Conservation (phyloP, 1,140 invertebrate genomes). For the Ips typographus region DNA sequence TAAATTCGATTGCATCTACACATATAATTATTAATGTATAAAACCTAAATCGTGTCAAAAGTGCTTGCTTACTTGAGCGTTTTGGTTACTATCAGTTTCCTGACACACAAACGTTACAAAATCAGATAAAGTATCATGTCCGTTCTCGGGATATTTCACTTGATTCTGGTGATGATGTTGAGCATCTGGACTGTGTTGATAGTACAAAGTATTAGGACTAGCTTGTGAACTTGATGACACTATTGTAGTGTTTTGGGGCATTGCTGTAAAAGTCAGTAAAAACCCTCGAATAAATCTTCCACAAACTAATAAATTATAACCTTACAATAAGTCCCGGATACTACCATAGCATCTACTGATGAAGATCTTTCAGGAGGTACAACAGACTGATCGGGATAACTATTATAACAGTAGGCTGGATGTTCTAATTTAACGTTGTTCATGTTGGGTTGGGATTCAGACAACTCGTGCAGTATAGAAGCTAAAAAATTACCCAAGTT, state of each 20-base stretch:
- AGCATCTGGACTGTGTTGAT: slow-evolving; percentile 55
- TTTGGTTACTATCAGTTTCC: slow-evolving; percentile 82
- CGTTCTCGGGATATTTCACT: slow-evolving; percentile 79
- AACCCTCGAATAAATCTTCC: background rate
- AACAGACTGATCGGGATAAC: slow-evolving; percentile 74
- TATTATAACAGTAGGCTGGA: slow-evolving; percentile 87
- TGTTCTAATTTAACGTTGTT: slow-evolving; percentile 90
- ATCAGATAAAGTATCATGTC: slow-evolving; percentile 88
- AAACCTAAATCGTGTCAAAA: background rate
- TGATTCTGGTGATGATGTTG: slow-evolving; percentile 52
- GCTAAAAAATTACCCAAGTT: slow-evolving; percentile 63
- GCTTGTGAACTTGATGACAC: slow-evolving; percentile 53
- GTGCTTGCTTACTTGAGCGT: slow-evolving; percentile 66
- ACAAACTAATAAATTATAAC: background rate
- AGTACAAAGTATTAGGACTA: slow-evolving; percentile 56
- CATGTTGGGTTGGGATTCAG: slow-evolving; percentile 73
- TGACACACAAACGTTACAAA: slow-evolving; percentile 97
- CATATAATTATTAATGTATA: slow-evolving; percentile 5
- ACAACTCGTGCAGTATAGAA: slow-evolving; percentile 89
- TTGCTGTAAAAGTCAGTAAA: slow-evolving; percentile 40
- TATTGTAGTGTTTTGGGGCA: slow-evolving; percentile 51
- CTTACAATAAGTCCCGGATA: slow-evolving; percentile 65
- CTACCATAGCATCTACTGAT: slow-evolving; percentile 56
- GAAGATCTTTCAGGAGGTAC: slow-evolving; percentile 56
- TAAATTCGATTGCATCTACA: slow-evolving; percentile 49